Conservation (phyloP, 2,113 vertebrate species). For the Orycteropus afer region DNA sequence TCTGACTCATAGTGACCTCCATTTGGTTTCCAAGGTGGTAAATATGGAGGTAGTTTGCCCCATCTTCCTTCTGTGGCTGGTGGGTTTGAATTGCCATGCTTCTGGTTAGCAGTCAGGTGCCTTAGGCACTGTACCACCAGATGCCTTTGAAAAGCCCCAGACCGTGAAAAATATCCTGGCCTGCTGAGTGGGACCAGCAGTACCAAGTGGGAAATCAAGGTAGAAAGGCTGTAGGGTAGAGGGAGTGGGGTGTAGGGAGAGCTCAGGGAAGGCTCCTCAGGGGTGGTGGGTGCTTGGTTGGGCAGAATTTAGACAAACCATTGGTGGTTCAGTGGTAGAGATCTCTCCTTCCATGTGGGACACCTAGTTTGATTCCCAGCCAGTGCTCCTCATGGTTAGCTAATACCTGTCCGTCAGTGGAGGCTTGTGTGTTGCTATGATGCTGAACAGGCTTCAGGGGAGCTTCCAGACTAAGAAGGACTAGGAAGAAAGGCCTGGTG, state of each 20-base stretch:
- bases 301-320: not conserved
- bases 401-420: too few species aligned
- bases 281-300: not conserved
- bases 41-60: too few species aligned
- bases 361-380: not conserved
- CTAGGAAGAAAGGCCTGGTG: not conserved
- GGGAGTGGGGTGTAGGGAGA: rapidly evolving
- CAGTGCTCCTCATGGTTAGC: not conserved
- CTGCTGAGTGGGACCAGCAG: not conserved
- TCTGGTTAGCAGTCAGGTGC: too few species aligned
- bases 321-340: too few species aligned
- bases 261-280: not conserved
- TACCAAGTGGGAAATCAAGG: not conserved
- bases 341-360: too few species aligned
- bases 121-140: too few species aligned
- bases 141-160: not conserved
- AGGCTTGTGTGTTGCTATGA: not conserved
- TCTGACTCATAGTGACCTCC: too few species aligned
- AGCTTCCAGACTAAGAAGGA: not conserved
- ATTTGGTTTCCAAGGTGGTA: too few species aligned
- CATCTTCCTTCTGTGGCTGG: too few species aligned
- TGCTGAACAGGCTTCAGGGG: not conserved
- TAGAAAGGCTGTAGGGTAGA: not conserved
- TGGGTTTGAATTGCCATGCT: too few species aligned
- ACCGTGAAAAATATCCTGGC: not conserved